Evolutionary conservation across 2,113 vertebrate species (phyloP), one percentile per base, ranked within the genome.

Genomic region (Catharus fuscescens): DNA sequence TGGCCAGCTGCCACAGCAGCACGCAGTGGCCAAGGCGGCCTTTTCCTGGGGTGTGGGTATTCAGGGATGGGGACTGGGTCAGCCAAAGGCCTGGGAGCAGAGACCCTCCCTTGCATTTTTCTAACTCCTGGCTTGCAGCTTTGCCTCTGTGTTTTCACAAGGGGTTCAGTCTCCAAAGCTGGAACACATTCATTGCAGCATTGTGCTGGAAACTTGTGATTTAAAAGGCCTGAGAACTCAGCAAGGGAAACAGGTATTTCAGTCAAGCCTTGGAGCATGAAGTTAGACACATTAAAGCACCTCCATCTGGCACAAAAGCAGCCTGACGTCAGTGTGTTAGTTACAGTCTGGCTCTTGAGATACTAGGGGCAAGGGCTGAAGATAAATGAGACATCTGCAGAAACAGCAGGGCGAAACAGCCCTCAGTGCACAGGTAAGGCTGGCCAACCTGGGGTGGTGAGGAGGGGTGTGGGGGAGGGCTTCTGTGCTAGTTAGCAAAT

Each of bases 21-120:
- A 0, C 9, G 0, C 6, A 0, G 3, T 38, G 42, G 17, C 81
- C 2, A 5, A 40, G 38, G 38, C 23, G 5, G 6, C 16, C 13
- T 47, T 26, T 32, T 20, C 45, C 86, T 53, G 47, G 36, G 5
- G 1, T 29, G 1, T 3, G 24, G n/a, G 12, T 5, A 44, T 2
- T 40, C 60, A 56, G 44, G 74, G 36, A n/a, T 1, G 20, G 25
- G 38, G 8, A 10, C 13, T 31, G 25, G 20, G 14, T 5, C 71
- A 91, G 34, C 42, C 71, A 50, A 42, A 45, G 42, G 61, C 34
- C 1, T 25, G 26, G 40, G 9, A 25, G 6, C 78, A 54, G 13
- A 54, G 13, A 16, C 6, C 14, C 26, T 24, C 7, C 57, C 23
- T 12, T 38, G 14, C 13, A 3, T 29, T 56, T 59, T 64, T 20